These are phyloP conservation scores for Yponomeuta sedellus DNA, from an alignment of 2,888 invertebrate species.

Conservation along the genomic window DNA sequence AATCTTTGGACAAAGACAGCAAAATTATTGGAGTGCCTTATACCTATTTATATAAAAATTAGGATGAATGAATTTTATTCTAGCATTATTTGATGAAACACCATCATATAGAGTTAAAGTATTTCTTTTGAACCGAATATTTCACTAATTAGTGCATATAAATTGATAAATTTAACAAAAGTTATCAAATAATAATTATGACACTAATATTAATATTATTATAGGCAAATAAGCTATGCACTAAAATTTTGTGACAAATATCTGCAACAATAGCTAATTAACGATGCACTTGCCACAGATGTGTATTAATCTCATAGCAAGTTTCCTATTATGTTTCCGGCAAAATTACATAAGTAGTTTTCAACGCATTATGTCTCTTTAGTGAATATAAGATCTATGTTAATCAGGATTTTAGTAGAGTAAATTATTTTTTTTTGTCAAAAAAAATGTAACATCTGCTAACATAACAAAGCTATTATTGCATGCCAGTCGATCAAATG, in stretches of 20 bases:
- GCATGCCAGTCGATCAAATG: not conserved
- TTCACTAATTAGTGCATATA: slow-evolving; percentile 44
- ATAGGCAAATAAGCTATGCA: slow-evolving; percentile 30
- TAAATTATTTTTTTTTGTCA: not conserved
- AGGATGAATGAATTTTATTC: slow-evolving; percentile 73
- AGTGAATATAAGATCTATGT: not conserved
- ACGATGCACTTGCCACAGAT: not conserved
- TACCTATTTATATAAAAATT: slow-evolving; percentile 73
- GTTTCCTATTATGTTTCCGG: not conserved
- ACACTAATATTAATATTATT: slow-evolving; percentile 1
- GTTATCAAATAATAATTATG: slow-evolving; percentile 42
- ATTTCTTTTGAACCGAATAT: slow-evolving; percentile 60
- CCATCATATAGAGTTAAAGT: slow-evolving; percentile 67
- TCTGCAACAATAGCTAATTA: slow-evolving; percentile 21
- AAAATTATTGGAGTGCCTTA: slow-evolving; percentile 76
- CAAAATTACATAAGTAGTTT: not conserved
- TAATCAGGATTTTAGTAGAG: not conserved
- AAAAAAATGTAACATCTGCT: not conserved
- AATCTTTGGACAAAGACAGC: slow-evolving; percentile 67
- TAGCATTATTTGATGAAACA: slow-evolving; percentile 75
- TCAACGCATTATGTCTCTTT: not conserved
- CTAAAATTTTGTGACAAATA: slow-evolving; percentile 30
- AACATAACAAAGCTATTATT: not conserved
- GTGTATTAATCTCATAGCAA: not conserved
- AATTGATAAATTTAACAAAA: slow-evolving; percentile 49